A percentile compares a stretch with the other conserved stretches of the same genome.
Conservation (phyloP, 2,888 invertebrate species). For the Pandemis cinnamomeana region DNA sequence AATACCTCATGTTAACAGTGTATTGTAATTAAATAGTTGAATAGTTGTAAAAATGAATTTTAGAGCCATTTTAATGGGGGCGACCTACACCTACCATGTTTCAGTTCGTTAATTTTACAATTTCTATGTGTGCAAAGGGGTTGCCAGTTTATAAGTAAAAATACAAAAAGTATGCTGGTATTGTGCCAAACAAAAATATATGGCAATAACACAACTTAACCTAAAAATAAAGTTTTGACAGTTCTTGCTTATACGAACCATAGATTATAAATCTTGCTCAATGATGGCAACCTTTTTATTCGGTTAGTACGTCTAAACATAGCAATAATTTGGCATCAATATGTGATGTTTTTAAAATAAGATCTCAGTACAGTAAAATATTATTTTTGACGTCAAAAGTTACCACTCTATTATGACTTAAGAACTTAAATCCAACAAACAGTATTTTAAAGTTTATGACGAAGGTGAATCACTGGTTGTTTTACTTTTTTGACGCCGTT, state of each 20-base stretch:
- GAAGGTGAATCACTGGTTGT: too few species aligned
- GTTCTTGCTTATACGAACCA: constrained; percentile 17
- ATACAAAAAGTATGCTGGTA: constrained; percentile 5
- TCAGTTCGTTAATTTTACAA: constrained; percentile 35
- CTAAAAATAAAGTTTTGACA: neutral
- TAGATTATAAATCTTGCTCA: constrained; percentile 47
- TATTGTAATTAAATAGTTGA: constrained; percentile 72
- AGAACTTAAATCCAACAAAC: neutral
- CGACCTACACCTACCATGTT: constrained; percentile 63
- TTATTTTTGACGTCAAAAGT: constrained; percentile 48
- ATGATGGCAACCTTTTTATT: constrained; percentile 64
- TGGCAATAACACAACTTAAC: neutral
- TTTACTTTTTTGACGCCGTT: neutral
- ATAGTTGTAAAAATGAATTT: constrained; percentile 63
- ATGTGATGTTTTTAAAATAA: constrained; percentile 78
- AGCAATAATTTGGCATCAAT: constrained; percentile 64
- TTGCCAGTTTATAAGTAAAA: constrained; percentile 17
- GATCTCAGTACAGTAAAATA: constrained; percentile 76
- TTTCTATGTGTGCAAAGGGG: constrained; percentile 31
- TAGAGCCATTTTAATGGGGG: constrained; percentile 65
- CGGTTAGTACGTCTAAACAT: constrained; percentile 42
- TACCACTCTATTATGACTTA: constrained; percentile 39
- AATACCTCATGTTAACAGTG: constrained; percentile 79
- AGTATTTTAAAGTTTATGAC: too few species aligned
- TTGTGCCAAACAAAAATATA: constrained; percentile 4